phyloP scores from a whole-genome alignment of 2,888 invertebrate genomes.

The Ceratothoa steindachneri region DNA sequence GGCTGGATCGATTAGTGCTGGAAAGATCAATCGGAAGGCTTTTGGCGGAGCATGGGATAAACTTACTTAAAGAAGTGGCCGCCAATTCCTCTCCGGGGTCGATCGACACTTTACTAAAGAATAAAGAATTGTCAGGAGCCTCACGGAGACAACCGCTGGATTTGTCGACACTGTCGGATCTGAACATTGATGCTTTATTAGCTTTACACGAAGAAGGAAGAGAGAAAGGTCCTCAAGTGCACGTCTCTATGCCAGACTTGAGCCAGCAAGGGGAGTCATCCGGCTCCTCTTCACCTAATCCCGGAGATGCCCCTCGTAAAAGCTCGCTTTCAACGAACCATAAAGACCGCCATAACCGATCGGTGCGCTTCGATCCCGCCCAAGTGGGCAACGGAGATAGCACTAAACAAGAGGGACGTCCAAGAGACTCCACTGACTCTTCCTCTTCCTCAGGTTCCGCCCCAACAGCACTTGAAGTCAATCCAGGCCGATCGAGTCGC shows the following conservation, averaged over 20 bases:
- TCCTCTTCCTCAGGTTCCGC: constrained; percentile 43
- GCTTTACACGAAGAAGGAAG: constrained; percentile 24
- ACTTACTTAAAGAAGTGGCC: constrained; percentile 50
- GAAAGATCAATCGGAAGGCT: constrained; percentile 66
- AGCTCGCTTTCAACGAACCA: constrained; percentile 39
- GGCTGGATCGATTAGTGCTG: constrained; percentile 54
- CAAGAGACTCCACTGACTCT: constrained; percentile 31
- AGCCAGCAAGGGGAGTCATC: constrained; percentile 51
- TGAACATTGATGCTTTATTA: constrained; percentile 44
- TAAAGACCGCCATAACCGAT: constrained; percentile 40
- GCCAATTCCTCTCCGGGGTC: constrained; percentile 31
- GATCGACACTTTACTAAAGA: constrained; percentile 37
- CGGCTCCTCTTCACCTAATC: constrained; percentile 36
- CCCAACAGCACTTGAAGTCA: constrained; percentile 39
- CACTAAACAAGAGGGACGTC: not conserved
- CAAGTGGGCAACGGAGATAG: constrained; percentile 35
- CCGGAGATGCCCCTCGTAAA: constrained; percentile 33
- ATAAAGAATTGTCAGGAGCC: constrained; percentile 25
- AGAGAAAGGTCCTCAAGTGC: constrained; percentile 26
- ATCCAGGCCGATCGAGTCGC: constrained; percentile 47
- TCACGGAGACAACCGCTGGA: constrained; percentile 34
- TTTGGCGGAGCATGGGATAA: constrained; percentile 55
- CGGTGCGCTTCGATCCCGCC: constrained; percentile 48
- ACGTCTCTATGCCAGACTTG: constrained; percentile 43
- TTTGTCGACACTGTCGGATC: constrained; percentile 46